Base-by-base conservation (phyloP, 2,113 vertebrate genomes). In the Carassius carassius region DNA sequence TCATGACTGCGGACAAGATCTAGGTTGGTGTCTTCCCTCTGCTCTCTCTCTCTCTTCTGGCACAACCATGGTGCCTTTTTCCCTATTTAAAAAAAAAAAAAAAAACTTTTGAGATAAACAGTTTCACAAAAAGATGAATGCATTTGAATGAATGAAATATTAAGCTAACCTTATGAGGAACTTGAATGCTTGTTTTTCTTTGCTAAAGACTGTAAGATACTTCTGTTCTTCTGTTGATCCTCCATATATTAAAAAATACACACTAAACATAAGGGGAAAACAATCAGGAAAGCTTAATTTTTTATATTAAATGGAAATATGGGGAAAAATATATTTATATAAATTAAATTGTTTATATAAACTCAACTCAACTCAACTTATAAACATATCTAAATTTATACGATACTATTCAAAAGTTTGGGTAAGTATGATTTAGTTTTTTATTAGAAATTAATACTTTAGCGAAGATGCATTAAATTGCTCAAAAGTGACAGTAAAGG, bases 211-310 rank as follows among this genome's bases (percentile, higher is more conserved):
- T 1, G 98, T 99, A 87, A 99, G 96, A 81, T 99, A 99, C 74
- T 97, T 95, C 84, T 99, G 98, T 75, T 99, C 98, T 89, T 99
- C 98, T 0, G 97, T 97, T 0, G 98, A 99, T 70, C 97, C 97
- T 78, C 97, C 97, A 3, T 99, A 99, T 41, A 99, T 96, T 3
- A 99, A 96, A 90, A 99, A 99, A 92, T 99, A 99, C 87, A 99
- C 98, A 90, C 98, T 98, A 83, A 0, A 56, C 51, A 56, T 56
- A 90, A 87, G 83, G 41, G 41, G 2, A 44, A 44, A 44, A 44
- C 41, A 65, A 65, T 56, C 16, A 29, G 0, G 5, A 65, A 16
- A 65, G 62, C 23, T 63, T 13, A 13, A 49, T 29, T 29, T 29
- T 44, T 44, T 0, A 44, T 44, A 44, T 44, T 10, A 10, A 44